A percentile compares a stretch with the other conserved stretches of the same genome.
phyloP scores from a whole-genome alignment of 1,140 invertebrate genomes.

The Drosophila sproati region DNA sequence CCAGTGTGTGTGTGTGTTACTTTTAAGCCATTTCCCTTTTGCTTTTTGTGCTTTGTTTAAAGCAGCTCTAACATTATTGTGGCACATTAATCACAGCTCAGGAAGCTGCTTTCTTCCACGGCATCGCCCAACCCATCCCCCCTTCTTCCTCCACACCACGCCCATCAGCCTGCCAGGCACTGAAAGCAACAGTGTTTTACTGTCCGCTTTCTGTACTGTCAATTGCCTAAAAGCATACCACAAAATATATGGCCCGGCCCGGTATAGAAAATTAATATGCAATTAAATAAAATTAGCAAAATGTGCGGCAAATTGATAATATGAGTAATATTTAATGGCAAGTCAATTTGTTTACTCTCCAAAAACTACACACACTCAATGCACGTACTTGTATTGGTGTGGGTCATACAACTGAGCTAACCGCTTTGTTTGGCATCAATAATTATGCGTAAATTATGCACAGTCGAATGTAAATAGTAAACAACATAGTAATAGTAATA shows the following conservation, averaged over 20 bases:
- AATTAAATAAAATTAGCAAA: conserved; percentile 76
- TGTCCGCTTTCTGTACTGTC: conserved; percentile 60
- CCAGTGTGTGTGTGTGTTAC: conserved; percentile 52
- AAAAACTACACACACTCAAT: conserved; percentile 10
- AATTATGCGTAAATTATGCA: conserved; percentile 78
- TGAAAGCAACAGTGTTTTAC: conserved; percentile 80
- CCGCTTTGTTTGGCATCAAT: conserved; percentile 67
- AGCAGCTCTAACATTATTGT: conserved; percentile 72
- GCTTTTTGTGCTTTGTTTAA: conserved; percentile 47
- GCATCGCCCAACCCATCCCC: conserved; percentile 2
- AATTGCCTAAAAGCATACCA: conserved; percentile 67
- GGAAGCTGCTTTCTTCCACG: conserved; percentile 58
- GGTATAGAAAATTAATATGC: conserved; percentile 70
- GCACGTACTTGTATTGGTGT: neutral
- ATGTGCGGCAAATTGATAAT: conserved; percentile 72
- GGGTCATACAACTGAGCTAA: conserved; percentile 22
- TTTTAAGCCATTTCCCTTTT: conserved; percentile 63
- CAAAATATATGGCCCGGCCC: conserved; percentile 45
- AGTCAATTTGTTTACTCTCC: conserved; percentile 64
- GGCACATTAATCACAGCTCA: conserved; percentile 74
- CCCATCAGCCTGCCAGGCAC: conserved; percentile 36
- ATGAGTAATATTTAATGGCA: conserved; percentile 70
- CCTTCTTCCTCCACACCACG: too few species aligned
- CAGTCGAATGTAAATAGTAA: conserved; percentile 50
- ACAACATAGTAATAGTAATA: conserved; percentile 10